Percentiles rank a stretch among this genome's conserved stretches.
These are phyloP conservation scores for Excalfactoria chinensis DNA, from an alignment of 2,113 vertebrate species.

Conservation along the genomic window DNA sequence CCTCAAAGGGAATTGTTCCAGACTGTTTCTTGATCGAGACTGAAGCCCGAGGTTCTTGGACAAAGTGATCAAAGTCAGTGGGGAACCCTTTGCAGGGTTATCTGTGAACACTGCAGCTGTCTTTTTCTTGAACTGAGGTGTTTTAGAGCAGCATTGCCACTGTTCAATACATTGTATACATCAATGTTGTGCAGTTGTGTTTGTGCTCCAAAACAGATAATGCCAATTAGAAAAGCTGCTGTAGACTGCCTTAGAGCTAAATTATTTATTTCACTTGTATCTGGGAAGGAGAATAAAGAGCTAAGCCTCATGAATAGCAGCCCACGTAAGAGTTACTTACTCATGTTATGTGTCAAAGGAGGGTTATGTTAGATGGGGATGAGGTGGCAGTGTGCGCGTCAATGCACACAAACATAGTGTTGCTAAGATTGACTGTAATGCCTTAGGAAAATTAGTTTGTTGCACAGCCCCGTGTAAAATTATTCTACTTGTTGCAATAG, in stretches of 20 bases:
- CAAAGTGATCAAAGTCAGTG: background rate
- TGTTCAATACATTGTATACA: fast-evolving
- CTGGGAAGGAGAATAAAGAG: constrained; percentile 11
- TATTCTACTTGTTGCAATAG: constrained; percentile 15
- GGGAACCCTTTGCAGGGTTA: background rate
- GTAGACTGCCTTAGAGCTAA: background rate
- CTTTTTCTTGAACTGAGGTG: background rate
- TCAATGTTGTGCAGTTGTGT: background rate
- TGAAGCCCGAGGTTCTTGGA: background rate
- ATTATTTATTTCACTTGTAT: background rate
- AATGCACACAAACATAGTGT: background rate
- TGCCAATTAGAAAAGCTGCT: background rate
- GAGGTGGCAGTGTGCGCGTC: background rate
- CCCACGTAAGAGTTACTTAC: background rate
- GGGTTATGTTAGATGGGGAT: fast-evolving
- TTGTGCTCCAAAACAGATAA: background rate
- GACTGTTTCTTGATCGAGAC: background rate
- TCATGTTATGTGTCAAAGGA: background rate
- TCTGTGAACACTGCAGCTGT: background rate
- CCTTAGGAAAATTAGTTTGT: constrained; percentile 48
- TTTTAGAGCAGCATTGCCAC: background rate
- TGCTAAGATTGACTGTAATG: background rate
- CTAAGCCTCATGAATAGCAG: background rate
- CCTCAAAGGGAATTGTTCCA: background rate
- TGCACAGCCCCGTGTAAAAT: constrained; percentile 12